Evolutionary conservation across 2,113 vertebrate species (phyloP).

Genomic region (Oenanthe melanoleuca): DNA sequence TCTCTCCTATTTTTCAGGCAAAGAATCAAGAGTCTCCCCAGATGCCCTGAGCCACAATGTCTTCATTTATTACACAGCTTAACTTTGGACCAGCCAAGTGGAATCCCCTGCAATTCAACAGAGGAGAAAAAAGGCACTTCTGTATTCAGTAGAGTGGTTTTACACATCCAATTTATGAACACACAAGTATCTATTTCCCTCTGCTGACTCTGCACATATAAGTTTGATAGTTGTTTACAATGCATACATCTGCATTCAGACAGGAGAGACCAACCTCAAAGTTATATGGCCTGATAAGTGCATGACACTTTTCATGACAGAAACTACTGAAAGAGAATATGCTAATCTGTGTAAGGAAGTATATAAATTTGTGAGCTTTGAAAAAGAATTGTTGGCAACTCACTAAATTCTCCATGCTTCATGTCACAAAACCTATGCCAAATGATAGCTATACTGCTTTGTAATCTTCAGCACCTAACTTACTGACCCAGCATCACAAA

Average conservation of each 20-base stretch:
- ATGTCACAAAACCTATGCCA: background rate
- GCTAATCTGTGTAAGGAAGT: background rate
- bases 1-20: background rate
- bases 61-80: background rate
- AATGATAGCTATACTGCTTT: background rate
- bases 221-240: background rate
- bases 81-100: background rate
- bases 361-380: background rate
- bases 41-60: background rate
- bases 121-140: background rate
- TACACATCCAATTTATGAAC: background rate
- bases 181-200: background rate
- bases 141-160: background rate
- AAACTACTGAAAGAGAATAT: background rate
- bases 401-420: background rate
- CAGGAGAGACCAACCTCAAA: background rate
- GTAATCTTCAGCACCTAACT: background rate
- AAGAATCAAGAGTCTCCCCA: background rate
- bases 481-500: background rate
- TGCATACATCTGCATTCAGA: background rate
- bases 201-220: background rate
- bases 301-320: background rate
- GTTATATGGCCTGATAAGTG: fast-evolving
- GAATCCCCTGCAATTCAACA: background rate
- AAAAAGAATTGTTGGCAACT: background rate